A percentile compares a stretch with the other conserved stretches of the same genome.
These are phyloP conservation scores for Nautilus pompilius DNA, from an alignment of 1,140 invertebrate genomes.

Conservation along the genomic window DNA sequence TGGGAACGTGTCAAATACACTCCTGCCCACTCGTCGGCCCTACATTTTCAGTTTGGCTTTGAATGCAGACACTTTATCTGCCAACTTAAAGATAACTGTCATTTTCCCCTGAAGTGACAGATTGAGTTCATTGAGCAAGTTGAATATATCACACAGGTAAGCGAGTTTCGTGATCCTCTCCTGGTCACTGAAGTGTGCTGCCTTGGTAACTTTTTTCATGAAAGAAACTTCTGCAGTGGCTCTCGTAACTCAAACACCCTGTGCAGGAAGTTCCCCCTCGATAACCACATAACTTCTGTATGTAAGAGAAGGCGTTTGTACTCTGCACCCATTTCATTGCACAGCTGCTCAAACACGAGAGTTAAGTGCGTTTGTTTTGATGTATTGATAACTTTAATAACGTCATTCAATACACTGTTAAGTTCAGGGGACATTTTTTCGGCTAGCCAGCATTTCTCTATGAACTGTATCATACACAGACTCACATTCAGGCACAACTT, in stretches of 20 bases:
- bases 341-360: not conserved
- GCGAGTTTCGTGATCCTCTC: not conserved
- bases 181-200: not conserved
- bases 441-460: not conserved
- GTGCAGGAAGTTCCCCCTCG: conserved; percentile 4
- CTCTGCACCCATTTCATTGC: not conserved
- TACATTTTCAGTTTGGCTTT: conserved; percentile 73
- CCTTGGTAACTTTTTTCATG: not conserved
- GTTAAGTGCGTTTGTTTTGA: conserved; percentile 1
- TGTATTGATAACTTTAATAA: not conserved
- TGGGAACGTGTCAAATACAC: too few species aligned
- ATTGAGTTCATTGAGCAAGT: conserved; percentile 1
- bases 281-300: not conserved
- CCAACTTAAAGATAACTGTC: conserved; percentile 96
- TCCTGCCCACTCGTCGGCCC: too few species aligned
- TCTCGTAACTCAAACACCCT: conserved; percentile 18
- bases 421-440: conserved; percentile 16
- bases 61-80: conserved; percentile 99
- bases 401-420: not conserved
- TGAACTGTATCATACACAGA: not conserved
- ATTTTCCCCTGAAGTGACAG: conserved; percentile 21
- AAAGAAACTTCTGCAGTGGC: not conserved
- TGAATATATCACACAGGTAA: too few species aligned
- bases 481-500: not conserved
- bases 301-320: not conserved